Percentiles rank a stretch among this genome's conserved stretches.
Evolutionary conservation across 2,113 vertebrate genomes (phyloP).

Genomic region (Ctenodactylus gundi): DNA sequence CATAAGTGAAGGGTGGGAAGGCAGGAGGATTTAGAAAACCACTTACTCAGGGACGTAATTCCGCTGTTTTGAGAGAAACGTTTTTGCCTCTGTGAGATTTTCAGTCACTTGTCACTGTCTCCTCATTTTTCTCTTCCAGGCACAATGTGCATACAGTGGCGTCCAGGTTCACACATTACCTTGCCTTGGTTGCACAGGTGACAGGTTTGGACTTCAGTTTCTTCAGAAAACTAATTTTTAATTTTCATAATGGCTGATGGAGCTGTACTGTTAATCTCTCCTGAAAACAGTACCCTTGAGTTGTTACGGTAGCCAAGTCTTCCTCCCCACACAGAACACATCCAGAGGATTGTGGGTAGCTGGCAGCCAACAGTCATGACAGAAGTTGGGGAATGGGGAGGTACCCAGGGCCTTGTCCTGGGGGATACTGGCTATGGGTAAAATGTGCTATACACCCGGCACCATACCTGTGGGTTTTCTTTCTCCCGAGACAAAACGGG

Average conservation of each 20-base stretch:
- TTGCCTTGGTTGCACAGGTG: not conserved
- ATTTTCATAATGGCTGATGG: not conserved
- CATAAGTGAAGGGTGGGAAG: not conserved
- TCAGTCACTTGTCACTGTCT: not conserved
- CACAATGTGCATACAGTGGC: not conserved
- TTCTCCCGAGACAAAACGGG: not conserved
- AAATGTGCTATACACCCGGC: not conserved
- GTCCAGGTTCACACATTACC: not conserved
- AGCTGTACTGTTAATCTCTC: not conserved
- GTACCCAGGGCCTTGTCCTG: not conserved
- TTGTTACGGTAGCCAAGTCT: not conserved
- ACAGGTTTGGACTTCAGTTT: slow-evolving; percentile 4
- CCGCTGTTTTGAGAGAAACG: not conserved
- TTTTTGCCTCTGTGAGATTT: not conserved
- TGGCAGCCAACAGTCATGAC: not conserved
- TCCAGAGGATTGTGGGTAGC: not conserved
- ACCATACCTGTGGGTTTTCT: not conserved
- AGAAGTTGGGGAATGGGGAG: not conserved
- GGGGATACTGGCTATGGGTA: not conserved
- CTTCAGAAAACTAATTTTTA: not conserved
- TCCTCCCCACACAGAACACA: not conserved
- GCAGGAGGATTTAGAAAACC: not conserved
- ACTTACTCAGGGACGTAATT: not conserved
- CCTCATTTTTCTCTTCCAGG: not conserved
- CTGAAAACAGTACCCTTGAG: not conserved